A percentile compares a stretch with the other conserved stretches of the same genome.
phyloP scores from a whole-genome alignment of 2,888 invertebrate species.

The Allygus modestus region DNA sequence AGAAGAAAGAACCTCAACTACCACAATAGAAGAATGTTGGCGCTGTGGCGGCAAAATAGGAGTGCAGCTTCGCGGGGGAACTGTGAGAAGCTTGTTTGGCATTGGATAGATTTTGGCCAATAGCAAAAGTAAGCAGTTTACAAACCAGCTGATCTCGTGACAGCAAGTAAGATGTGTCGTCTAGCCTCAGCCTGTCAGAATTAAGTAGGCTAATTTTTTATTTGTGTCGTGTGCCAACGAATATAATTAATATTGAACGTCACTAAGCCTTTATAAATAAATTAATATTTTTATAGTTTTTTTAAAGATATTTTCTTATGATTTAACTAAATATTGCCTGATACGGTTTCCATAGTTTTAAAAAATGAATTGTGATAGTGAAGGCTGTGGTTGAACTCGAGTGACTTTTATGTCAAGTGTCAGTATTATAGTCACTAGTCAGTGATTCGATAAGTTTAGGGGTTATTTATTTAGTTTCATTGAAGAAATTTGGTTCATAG shows the following conservation, averaged over 20 bases:
- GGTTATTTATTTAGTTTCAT: background rate
- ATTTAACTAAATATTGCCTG: background rate
- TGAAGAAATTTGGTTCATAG: background rate
- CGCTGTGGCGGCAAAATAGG: constrained; percentile 55
- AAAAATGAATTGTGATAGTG: background rate
- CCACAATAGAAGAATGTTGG: constrained; percentile 43
- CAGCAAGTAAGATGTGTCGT: background rate
- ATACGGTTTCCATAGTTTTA: background rate
- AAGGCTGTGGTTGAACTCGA: constrained; percentile 31
- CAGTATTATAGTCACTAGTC: background rate
- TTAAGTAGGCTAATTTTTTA: too few relatives aligned
- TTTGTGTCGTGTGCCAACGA: too few relatives aligned
- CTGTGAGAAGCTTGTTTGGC: background rate
- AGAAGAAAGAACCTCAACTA: background rate
- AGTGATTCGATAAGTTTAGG: background rate
- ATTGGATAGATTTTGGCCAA: constrained; percentile 43
- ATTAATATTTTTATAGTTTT: too few relatives aligned
- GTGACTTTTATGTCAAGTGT: constrained; percentile 5
- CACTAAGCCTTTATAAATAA: too few relatives aligned
- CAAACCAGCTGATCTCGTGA: background rate
- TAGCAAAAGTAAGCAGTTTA: constrained; percentile 16
- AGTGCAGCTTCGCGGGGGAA: constrained; percentile 57
- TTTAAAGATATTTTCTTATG: too few relatives aligned
- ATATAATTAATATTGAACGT: too few relatives aligned
- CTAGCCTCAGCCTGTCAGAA: too few relatives aligned